Evolutionary conservation across 2,888 invertebrate species (phyloP), one percentile per base, ranked within the genome.

Genomic region (Hyles lineata): DNA sequence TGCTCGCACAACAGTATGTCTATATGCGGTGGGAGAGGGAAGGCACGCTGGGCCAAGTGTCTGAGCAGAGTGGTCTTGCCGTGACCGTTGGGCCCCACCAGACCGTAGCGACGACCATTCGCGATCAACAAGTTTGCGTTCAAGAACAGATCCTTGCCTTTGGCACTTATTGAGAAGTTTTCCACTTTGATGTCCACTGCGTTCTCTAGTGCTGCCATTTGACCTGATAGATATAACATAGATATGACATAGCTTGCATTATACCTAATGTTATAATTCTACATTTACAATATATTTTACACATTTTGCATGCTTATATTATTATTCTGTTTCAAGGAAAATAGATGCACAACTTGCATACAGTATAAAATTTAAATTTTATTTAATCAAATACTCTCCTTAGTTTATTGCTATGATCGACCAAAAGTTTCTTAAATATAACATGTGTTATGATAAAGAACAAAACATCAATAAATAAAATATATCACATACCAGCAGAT

Each of bases 41-140:
- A 97, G 9, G 98, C 98, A 79, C 98, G 95, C 73, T 97, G 97
- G 0, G 98, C 98, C 79, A 99, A 96, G 88, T 99, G 99, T 74
- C 99, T 96, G 73, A 99, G 92, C 35, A 99, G 90, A 0, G 99
- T 99, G 0, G 99, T 99, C 95, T 99, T 99, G 19, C 99, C 99
- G 94, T 99, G 99, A 0, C 98, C 99, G 90, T 99, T 99, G 0
- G 99, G 99, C 32, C 99, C 99, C 2, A 99, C 99, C 7, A 99
- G 95, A 83, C 99, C 99, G 90, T 99, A 99, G 82, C 98, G 96
- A 67, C 99, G 96, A 0, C 99, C 98, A 84, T 97, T 96, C 0
- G 99, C 99, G 80, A 99, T 99, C 71, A 98, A 94, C 52, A 99
- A 93, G 89, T 97, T 98, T 0, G 99, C 99, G 90, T 99, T 99